These are phyloP conservation scores for Porites divaricata DNA, from an alignment of 92 coral and sea anemone species.

Conservation along the genomic window DNA sequence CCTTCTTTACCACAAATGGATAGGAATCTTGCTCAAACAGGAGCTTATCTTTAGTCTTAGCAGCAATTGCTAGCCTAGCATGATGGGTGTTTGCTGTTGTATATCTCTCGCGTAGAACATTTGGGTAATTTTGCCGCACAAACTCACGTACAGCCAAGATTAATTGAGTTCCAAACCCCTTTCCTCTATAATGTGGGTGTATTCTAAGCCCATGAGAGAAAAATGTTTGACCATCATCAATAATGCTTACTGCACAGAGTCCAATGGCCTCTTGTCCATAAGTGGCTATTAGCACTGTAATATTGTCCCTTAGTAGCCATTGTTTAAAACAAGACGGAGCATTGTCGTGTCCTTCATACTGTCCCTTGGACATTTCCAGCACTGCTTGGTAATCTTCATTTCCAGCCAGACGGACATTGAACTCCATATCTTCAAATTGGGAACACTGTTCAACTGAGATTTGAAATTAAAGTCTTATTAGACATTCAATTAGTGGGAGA, in stretches of 20 bases:
- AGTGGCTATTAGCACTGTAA: background rate
- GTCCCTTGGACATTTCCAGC: background rate
- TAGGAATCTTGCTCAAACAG: conserved; percentile 2
- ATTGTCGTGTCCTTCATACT: background rate
- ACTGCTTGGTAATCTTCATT: background rate
- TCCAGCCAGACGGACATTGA: background rate
- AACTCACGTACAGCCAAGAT: background rate
- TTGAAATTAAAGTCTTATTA: too few relatives aligned
- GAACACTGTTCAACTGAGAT: too few relatives aligned
- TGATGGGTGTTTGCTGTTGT: background rate
- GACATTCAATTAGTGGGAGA: too few relatives aligned
- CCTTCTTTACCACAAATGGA: background rate
- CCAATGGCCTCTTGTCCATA: background rate
- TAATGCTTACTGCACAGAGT: background rate
- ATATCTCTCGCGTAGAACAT: background rate
- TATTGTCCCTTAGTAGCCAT: background rate
- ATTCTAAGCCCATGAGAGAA: background rate
- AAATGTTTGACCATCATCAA: background rate
- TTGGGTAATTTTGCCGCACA: background rate
- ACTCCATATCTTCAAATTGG: too few relatives aligned
- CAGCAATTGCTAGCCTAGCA: background rate
- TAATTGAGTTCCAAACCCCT: background rate
- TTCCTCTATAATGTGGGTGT: background rate
- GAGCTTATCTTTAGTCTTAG: conserved; percentile 1
- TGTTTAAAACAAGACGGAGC: background rate